phyloP scores from a whole-genome alignment of 1,140 invertebrate genomes.

The Hylyphantes graminicola region DNA sequence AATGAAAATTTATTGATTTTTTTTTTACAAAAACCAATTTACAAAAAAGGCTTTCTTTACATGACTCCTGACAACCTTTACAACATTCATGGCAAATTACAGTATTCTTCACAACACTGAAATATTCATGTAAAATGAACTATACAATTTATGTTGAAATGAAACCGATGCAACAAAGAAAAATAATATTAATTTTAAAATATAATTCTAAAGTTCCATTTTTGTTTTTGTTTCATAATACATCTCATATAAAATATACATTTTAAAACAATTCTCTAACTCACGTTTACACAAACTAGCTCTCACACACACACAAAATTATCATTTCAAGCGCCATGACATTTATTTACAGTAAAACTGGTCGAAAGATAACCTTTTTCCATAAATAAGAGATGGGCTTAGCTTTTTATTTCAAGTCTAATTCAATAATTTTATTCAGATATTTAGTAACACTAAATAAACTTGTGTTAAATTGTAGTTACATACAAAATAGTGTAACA shows the following conservation, averaged over 20 bases:
- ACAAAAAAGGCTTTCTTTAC: conserved; percentile 46
- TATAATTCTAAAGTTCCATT: conserved; percentile 28
- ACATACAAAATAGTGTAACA: too few species aligned
- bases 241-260: conserved; percentile 19
- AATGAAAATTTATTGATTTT: conserved; percentile 49
- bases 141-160: conserved; percentile 43
- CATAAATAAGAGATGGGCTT: too few species aligned
- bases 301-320: conserved; percentile 34
- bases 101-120: conserved; percentile 37
- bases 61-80: conserved; percentile 39
- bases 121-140: conserved; percentile 40
- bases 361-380: conserved; percentile 26
- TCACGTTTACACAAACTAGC: conserved; percentile 22
- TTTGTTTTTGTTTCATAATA: conserved; percentile 15
- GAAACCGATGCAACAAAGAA: conserved; percentile 30
- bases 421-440: too few species aligned
- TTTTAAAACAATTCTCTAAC: conserved; percentile 28
- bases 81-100: conserved; percentile 42
- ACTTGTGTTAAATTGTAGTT: too few species aligned
- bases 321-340: conserved; percentile 18
- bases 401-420: too few species aligned
- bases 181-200: conserved; percentile 27
- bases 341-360: conserved; percentile 37
- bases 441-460: too few species aligned
- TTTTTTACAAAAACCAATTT: conserved; percentile 44